phyloP scores from a whole-genome alignment of 2,888 invertebrate genomes.

The Loripinus fragilis region DNA sequence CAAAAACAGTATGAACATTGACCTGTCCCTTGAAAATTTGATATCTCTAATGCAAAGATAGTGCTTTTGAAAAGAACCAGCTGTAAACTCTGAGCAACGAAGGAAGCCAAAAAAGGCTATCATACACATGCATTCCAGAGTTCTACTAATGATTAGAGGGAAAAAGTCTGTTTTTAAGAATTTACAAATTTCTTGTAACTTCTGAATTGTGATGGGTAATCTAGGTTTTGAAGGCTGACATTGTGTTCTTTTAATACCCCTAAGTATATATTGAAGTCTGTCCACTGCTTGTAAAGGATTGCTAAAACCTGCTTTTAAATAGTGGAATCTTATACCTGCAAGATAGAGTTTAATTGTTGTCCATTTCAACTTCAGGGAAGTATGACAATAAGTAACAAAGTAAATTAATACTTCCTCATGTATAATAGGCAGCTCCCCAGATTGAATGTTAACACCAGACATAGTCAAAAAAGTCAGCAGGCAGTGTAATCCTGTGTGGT shows the following conservation, averaged over 20 bases:
- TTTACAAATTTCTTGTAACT: not conserved
- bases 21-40: not conserved
- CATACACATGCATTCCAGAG: not conserved
- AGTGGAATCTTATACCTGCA: constrained; percentile 16
- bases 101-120: constrained; percentile 30
- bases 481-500: not conserved
- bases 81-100: constrained; percentile 28
- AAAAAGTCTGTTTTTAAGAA: not conserved
- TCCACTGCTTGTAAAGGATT: constrained; percentile 4
- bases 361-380: constrained; percentile 3
- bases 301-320: not conserved
- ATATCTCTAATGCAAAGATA: not conserved
- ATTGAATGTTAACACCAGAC: not conserved
- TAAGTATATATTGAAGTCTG: constrained; percentile 20
- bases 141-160: not conserved
- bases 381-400: constrained; percentile 13
- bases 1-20: constrained; percentile 7
- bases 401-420: not conserved
- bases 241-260: constrained; percentile 20
- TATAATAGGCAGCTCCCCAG: not conserved
- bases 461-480: constrained; percentile 6
- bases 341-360: constrained; percentile 29
- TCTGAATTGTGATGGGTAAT: not conserved
- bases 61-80: not conserved
- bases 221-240: not conserved